Conservation (phyloP, 2,888 invertebrate genomes). For the Tubulanus polymorphus region DNA sequence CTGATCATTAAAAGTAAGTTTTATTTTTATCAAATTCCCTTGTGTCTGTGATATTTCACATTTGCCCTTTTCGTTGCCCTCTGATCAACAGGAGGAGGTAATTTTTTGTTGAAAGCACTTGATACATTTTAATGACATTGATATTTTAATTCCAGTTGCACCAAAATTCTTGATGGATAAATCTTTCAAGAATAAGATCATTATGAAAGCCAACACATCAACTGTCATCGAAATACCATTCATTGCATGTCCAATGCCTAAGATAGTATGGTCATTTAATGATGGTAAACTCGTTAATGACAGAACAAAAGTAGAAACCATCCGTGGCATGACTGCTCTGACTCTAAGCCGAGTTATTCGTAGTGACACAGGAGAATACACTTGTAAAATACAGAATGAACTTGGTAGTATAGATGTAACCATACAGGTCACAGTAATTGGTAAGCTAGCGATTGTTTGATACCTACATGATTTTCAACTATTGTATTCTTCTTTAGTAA, state of each 20-base stretch:
- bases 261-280: constrained; percentile 23
- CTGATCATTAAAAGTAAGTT: constrained; percentile 1
- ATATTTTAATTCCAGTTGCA: constrained; percentile 16
- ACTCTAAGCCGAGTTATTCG: constrained; percentile 16
- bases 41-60: too few species aligned
- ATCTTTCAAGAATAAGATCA: constrained; percentile 19
- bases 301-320: constrained; percentile 21
- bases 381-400: constrained; percentile 21
- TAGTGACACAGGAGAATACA: constrained; percentile 21
- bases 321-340: constrained; percentile 20
- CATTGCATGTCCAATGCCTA: constrained; percentile 19
- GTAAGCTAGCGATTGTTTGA: too few species aligned
- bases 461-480: too few species aligned
- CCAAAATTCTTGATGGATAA: constrained; percentile 20
- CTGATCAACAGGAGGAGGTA: constrained; percentile 13
- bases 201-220: constrained; percentile 23
- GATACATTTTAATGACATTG: neutral
- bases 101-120: neutral
- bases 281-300: constrained; percentile 20
- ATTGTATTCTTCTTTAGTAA: too few species aligned
- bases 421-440: constrained; percentile 51
- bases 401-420: constrained; percentile 20
- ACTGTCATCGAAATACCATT: constrained; percentile 27
- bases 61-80: neutral
- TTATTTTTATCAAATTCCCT: neutral